Evolutionary conservation across 2,113 vertebrate species (phyloP), one percentile per base, ranked within the genome.

Genomic region (Chelonoidis abingdonii): DNA sequence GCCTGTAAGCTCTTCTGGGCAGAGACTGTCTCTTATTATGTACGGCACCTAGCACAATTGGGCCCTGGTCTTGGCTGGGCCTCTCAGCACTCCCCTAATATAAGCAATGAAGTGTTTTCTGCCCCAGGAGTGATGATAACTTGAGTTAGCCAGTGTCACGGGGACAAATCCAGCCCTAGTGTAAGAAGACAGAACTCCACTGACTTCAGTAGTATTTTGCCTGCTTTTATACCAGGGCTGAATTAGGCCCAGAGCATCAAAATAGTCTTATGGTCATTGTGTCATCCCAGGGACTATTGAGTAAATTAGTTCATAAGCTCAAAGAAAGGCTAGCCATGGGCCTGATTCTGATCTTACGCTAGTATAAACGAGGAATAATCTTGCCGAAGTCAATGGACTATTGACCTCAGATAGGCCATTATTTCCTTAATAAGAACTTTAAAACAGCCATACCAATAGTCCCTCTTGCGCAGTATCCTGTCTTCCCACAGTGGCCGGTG

Each of bases 211-310:
- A 72, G n/a, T 72, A 10, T n/a, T 72, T 72, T 38, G 8, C 8
- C 17, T 38, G 35, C 65, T 38, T 72, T 72, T 76, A 38, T 41
- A 22, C 38, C 38, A 44, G 75, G 53, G 80, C 90, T 27, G 65
- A 10, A 72, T 8, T 41, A 38, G 72, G 19, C 11, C 79, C 44
- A 29, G 59, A 47, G 25, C 25, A 41, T 72, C 69, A n/a, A 41
- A n/a, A 44, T 21, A 19, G 1, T 38, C 13, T 1, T 5, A 4
- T 3, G 5, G 27, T 86, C 80, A 5, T 69, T 0, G 3, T 38
- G 83, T 22, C 84, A 22, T 16, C 75, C 57, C 10, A 0, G 50
- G 1, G 6, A 53, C 62, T n/a, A 17, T 6, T 4, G 25, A 2
- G 44, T 44, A 57, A 89, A 91, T 0, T 2, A 72, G 3, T 2